Base-by-base conservation (phyloP, 2,113 vertebrate genomes). In the Hirundichthys speculiger region DNA sequence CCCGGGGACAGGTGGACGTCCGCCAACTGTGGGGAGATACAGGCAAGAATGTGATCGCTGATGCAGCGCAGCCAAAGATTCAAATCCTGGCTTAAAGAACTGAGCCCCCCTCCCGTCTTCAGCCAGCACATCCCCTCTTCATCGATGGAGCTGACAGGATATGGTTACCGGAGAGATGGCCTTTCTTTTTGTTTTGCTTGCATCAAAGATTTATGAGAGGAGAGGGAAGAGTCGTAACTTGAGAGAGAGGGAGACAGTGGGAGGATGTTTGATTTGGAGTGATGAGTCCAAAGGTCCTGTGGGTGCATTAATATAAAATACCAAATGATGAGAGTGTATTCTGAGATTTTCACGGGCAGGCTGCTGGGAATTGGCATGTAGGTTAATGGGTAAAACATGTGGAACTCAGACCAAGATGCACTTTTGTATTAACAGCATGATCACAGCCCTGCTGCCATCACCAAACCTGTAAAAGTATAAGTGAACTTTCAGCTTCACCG, bases 1-100 rank as follows among this genome's bases (percentile, higher is more conserved):
- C 69, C 54, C n/a, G 56, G 66, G 83, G 79, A 81, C 79, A 83
- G 72, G 87, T 80, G 86, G 85, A 89, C 64, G 70, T 83, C 67
- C 86, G 86, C 82, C 88, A 91, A 68, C 57, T 55, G 69, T 77
- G 75, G 85, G 57, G 72, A 69, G 78, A 80, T 77, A 66, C 63
- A 85, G 74, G 38, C 73, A 73, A 64, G 79, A 89, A 86, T 78
- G 70, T 51, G 69, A 84, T 71, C 27, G 43, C 57, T 73, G 69
- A 79, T 64, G 52, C 50, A 75, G 34, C 48, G 64, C 45, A 56
- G 46, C 61, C 53, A 82, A 70, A 38, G 38, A 52, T 73, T 79
- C 58, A 24, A 73, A 63, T 68, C 55, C 51, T 73, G 74, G 53
- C 40, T 72, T 52, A 13, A 51, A 42, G n/a, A 53, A 57, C 39